These are phyloP conservation scores for Carduelis carduelis DNA, from an alignment of 2,797 vertebrate species.

Conservation along the genomic window DNA sequence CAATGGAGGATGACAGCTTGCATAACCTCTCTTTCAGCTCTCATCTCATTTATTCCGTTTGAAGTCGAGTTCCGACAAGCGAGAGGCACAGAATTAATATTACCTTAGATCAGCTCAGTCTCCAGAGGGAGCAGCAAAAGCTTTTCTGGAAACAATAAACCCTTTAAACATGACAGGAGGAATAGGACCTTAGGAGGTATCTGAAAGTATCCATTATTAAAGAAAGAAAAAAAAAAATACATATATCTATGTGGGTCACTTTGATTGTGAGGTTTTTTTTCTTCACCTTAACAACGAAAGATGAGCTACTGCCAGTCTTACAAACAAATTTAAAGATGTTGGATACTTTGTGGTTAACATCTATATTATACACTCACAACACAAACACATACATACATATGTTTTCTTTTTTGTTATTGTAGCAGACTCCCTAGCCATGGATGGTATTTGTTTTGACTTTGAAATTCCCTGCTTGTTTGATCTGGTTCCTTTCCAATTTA, in stretches of 20 bases:
- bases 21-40: conserved; percentile 80
- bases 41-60: conserved; percentile 79
- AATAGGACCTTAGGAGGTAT: conserved; percentile 74
- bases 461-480: conserved; percentile 59
- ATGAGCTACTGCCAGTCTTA: conserved; percentile 49
- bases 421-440: conserved; percentile 14
- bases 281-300: background rate
- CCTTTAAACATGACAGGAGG: conserved; percentile 77
- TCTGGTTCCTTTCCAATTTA: conserved; percentile 58
- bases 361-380: background rate
- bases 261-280: conserved; percentile 35
- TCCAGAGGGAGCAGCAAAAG: conserved; percentile 74
- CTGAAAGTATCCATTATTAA: conserved; percentile 76
- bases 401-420: background rate
- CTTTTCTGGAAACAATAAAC: conserved; percentile 80
- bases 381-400: background rate
- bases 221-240: conserved; percentile 19
- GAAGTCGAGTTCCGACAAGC: conserved; percentile 76
- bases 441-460: conserved; percentile 60
- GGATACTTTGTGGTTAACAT: conserved; percentile 42
- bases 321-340: conserved; percentile 57
- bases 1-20: conserved; percentile 79
- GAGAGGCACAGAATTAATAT: conserved; percentile 78
- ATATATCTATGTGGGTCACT: conserved; percentile 42
- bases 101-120: conserved; percentile 75